phyloP scores from a whole-genome alignment of 2,797 vertebrate species.

The Cetoscarus ocellatus region DNA sequence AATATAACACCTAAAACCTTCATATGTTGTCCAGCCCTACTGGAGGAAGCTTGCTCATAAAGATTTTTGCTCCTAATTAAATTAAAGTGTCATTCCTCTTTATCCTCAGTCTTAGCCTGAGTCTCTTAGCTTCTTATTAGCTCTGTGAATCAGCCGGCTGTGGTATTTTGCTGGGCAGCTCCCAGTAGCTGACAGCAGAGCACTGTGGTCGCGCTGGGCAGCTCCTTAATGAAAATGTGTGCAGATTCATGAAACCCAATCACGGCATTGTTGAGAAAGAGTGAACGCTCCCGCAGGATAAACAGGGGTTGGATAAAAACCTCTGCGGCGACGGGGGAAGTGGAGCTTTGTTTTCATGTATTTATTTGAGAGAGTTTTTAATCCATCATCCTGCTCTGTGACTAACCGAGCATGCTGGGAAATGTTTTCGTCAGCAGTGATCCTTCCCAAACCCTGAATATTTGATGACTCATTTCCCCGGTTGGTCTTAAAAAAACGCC shows the following conservation, averaged over 20 bases:
- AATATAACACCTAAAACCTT: too few species aligned
- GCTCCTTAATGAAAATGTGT: constrained; percentile 34
- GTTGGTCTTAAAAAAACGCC: constrained; percentile 12
- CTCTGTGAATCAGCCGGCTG: constrained; percentile 8
- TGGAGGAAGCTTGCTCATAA: too few species aligned
- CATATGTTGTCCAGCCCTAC: too few species aligned
- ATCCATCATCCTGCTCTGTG: constrained; percentile 53
- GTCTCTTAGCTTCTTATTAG: constrained; percentile 35
- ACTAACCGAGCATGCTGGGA: constrained; percentile 66
- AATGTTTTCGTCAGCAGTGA: constrained; percentile 43
- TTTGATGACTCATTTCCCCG: constrained; percentile 54
- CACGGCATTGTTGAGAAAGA: constrained; percentile 40
- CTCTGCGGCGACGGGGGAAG: constrained; percentile 35
- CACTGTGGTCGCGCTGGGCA: constrained; percentile 40
- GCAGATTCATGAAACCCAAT: constrained; percentile 36
- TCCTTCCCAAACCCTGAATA: constrained; percentile 49
- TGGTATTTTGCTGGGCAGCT: constrained; percentile 33
- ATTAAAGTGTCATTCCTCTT: background rate
- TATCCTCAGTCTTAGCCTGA: background rate
- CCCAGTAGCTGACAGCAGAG: constrained; percentile 33
- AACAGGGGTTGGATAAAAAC: constrained; percentile 47
- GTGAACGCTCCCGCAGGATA: constrained; percentile 16
- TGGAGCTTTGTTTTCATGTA: constrained; percentile 46
- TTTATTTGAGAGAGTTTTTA: constrained; percentile 49
- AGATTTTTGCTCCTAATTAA: background rate